Evolutionary conservation across 1,140 invertebrate species (phyloP).

Genomic region (Pinna nobilis): DNA sequence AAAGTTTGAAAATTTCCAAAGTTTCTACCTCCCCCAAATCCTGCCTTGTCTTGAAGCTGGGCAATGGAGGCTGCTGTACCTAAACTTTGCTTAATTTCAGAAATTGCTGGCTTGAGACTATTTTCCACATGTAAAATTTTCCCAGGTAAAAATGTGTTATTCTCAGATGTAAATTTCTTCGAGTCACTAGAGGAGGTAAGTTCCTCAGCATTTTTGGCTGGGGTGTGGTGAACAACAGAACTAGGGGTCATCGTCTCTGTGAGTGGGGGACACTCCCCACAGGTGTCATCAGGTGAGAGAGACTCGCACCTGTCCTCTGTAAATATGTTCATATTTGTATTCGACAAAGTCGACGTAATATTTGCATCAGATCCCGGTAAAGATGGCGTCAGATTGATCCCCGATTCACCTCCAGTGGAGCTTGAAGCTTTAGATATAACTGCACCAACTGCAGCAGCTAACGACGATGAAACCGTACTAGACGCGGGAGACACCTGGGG

Average conservation of each 20-base stretch:
- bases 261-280: slow-evolving; percentile 21
- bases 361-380: slow-evolving; percentile 23
- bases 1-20: slow-evolving; percentile 27
- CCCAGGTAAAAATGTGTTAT: no score
- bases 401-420: not conserved
- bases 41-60: not conserved
- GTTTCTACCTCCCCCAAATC: not conserved
- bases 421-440: not conserved
- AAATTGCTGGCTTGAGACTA: no score
- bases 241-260: slow-evolving; percentile 39
- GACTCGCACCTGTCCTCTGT: slow-evolving; percentile 43
- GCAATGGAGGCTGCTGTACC: not conserved
- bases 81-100: no score
- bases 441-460: not conserved
- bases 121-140: no score
- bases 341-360: slow-evolving; percentile 6
- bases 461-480: not conserved
- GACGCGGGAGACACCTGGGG: slow-evolving; percentile 1
- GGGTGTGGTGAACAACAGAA: slow-evolving; percentile 40
- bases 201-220: no score
- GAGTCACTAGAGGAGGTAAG: no score
- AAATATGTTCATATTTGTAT: slow-evolving; percentile 31
- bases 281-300: slow-evolving; percentile 32
- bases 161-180: no score
- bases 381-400: not conserved